These are phyloP conservation scores for Drosophila bunnanda DNA, from an alignment of 2,888 invertebrate species.

Conservation along the genomic window DNA sequence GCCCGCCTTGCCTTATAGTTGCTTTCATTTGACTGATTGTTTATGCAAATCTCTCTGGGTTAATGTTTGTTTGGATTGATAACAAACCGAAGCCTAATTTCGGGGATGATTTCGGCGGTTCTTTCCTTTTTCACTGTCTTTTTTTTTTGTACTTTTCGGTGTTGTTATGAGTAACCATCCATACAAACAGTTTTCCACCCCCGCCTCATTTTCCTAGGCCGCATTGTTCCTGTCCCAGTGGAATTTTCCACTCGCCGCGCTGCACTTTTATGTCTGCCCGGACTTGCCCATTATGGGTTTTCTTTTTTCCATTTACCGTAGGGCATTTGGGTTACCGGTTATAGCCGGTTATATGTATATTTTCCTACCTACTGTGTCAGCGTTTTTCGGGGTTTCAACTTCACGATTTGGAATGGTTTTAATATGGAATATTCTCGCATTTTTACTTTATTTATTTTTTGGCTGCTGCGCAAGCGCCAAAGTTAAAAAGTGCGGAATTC, in stretches of 20 bases:
- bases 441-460: conserved; percentile 4
- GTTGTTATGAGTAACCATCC: conserved; percentile 61
- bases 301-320: conserved; percentile 20
- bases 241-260: conserved; percentile 80
- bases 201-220: conserved; percentile 33
- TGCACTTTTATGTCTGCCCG: conserved; percentile 75
- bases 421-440: conserved; percentile 7
- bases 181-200: conserved; percentile 55
- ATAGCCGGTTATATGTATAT: conserved; percentile 5
- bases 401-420: conserved; percentile 3
- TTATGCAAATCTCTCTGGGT: conserved; percentile 62
- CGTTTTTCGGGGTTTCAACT: conserved; percentile 68
- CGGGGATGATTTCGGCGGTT: conserved; percentile 67
- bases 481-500: conserved; percentile 47
- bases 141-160: conserved; percentile 11
- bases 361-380: conserved; percentile 72
- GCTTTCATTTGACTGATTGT: conserved; percentile 37
- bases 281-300: conserved; percentile 26
- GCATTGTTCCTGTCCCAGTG: conserved; percentile 57
- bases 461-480: conserved; percentile 70
- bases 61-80: conserved; percentile 58
- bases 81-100: conserved; percentile 75
- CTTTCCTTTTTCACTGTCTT: conserved; percentile 1
- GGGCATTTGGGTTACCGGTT: conserved; percentile 38
- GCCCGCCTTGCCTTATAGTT: conserved; percentile 17